phyloP scores from a whole-genome alignment of 2,797 vertebrate species.

The Hydrolagus colliei region DNA sequence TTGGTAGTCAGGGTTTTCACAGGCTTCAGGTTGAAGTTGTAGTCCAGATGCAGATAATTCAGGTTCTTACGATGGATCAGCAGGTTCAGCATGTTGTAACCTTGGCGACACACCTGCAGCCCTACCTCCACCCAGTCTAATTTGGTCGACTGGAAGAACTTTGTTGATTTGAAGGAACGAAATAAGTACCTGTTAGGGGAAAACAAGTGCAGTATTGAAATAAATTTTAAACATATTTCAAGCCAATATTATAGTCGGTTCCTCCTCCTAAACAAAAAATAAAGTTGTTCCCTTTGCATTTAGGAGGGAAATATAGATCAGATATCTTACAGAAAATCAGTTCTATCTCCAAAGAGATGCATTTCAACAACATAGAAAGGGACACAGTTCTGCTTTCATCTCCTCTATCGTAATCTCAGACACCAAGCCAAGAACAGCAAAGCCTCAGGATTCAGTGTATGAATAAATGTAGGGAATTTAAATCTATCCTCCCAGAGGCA shows the following conservation, averaged over 20 bases:
- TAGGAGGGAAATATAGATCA: background rate
- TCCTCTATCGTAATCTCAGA: too few relatives aligned
- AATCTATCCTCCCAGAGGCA: too few relatives aligned
- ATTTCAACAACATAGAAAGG: background rate
- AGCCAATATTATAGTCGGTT: too few relatives aligned
- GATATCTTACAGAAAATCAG: background rate
- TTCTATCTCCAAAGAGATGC: background rate
- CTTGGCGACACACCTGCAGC: conserved; percentile 92
- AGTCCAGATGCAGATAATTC: conserved; percentile 96
- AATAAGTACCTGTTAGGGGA: conserved; percentile 77
- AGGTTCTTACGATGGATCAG: conserved; percentile 98
- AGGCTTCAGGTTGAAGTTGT: conserved; percentile 97
- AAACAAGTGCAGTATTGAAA: background rate
- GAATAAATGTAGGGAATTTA: too few relatives aligned
- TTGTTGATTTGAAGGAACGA: conserved; percentile 97
- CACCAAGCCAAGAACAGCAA: too few relatives aligned
- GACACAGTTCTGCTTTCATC: too few relatives aligned
- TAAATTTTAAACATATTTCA: background rate
- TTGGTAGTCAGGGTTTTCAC: conserved; percentile 98
- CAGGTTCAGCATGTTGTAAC: conserved; percentile 98
- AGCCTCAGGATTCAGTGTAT: too few relatives aligned
- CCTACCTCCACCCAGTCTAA: conserved; percentile 98
- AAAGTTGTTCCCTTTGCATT: background rate
- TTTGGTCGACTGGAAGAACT: conserved; percentile 98
- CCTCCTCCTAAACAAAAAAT: background rate